Percentiles rank a stretch among this genome's conserved stretches.
These are phyloP conservation scores for Heliothis peltigera DNA, from an alignment of 2,888 invertebrate genomes.

Conservation along the genomic window DNA sequence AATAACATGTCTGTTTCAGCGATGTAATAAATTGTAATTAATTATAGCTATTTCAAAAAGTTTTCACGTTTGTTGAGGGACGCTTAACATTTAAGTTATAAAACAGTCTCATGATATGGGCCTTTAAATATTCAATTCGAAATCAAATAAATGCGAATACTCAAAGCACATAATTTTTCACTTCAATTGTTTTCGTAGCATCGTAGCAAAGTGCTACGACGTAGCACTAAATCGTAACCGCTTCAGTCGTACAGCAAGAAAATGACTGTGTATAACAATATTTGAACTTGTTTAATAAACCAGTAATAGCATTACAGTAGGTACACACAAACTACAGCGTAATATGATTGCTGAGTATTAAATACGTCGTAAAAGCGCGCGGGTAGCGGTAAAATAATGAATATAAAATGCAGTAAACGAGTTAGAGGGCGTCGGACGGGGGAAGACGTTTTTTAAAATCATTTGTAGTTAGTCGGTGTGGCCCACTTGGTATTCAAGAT, in stretches of 20 bases:
- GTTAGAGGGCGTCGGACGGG: conserved; percentile 63
- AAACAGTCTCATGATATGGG: conserved; percentile 9
- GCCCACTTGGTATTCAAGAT: conserved; percentile 82
- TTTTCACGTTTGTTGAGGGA: conserved; percentile 19
- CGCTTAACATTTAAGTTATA: conserved; percentile 16
- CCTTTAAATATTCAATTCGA: conserved; percentile 10
- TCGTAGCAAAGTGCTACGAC: conserved; percentile 59
- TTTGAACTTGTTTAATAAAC: conserved; percentile 61
- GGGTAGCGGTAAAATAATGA: conserved; percentile 72
- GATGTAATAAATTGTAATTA: conserved; percentile 44
- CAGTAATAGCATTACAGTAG: conserved; percentile 51
- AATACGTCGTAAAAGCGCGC: conserved; percentile 72
- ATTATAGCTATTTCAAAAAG: conserved; percentile 26
- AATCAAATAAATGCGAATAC: conserved; percentile 6
- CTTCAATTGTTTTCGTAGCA: conserved; percentile 34
- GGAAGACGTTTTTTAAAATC: conserved; percentile 77
- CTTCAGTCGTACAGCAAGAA: conserved; percentile 24
- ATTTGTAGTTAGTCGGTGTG: conserved; percentile 76
- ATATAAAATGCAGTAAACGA: conserved; percentile 81
- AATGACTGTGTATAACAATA: conserved; percentile 46
- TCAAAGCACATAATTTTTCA: conserved; percentile 24
- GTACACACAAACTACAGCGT: conserved; percentile 55
- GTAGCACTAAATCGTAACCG: conserved; percentile 48
- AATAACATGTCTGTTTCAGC: conserved; percentile 35
- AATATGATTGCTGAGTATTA: conserved; percentile 65